A percentile compares a stretch with the other conserved stretches of the same genome.
Evolutionary conservation across 2,797 vertebrate genomes (phyloP).

Genomic region (Lithobates pipiens): DNA sequence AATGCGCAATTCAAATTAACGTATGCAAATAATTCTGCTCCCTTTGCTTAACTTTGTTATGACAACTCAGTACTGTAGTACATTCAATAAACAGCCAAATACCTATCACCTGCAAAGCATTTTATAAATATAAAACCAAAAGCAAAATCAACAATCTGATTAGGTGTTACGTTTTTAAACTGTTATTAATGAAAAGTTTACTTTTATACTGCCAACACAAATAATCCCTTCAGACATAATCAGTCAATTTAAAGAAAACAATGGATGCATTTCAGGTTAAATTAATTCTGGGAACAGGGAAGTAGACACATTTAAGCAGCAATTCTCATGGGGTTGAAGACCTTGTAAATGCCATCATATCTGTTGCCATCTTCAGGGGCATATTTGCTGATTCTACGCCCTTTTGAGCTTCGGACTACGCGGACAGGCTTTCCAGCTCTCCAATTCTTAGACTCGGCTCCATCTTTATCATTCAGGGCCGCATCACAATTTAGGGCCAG

Average conservation of each 20-base stretch:
- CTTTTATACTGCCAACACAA: background rate
- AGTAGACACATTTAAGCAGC: background rate
- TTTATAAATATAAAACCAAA: background rate
- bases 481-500: constrained; percentile 97
- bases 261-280: background rate
- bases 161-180: background rate
- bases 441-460: constrained; percentile 97
- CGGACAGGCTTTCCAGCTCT: constrained; percentile 95
- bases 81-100: background rate
- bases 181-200: background rate
- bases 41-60: background rate
- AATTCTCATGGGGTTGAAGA: constrained; percentile 67
- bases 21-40: background rate
- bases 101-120: background rate
- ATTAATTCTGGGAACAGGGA: background rate
- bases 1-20: background rate
- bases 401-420: constrained; percentile 97
- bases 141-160: background rate
- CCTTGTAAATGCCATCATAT: constrained; percentile 99
- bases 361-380: constrained; percentile 98
- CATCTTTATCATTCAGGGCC: constrained; percentile 95
- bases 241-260: background rate
- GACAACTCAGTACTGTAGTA: background rate
- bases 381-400: constrained; percentile 96
- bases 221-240: background rate